Percentiles rank a stretch among this genome's conserved stretches.
These are phyloP conservation scores for Antheraea pernyi DNA, from an alignment of 1,140 invertebrate genomes.

Conservation along the genomic window DNA sequence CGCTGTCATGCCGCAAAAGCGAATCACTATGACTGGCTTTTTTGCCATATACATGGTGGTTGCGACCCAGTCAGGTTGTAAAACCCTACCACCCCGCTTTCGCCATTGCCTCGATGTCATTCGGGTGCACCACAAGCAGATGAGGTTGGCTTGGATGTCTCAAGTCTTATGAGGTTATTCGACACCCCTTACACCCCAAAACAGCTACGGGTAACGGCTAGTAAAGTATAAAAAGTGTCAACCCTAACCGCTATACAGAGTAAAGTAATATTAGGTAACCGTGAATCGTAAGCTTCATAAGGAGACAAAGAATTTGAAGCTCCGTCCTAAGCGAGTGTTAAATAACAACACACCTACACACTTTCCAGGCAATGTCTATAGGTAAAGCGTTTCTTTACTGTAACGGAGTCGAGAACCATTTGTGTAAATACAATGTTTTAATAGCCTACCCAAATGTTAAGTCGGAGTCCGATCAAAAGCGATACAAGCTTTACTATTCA, in stretches of 20 bases:
- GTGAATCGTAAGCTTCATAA: slow-evolving; percentile 1
- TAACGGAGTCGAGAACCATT: slow-evolving; percentile 30
- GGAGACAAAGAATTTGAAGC: slow-evolving; percentile 9
- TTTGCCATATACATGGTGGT: too few species aligned
- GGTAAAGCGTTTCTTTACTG: slow-evolving; percentile 14
- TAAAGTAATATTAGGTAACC: neutral
- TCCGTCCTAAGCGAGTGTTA: slow-evolving; percentile 8
- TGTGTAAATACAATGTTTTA: slow-evolving; percentile 50
- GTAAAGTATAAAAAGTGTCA: too few species aligned
- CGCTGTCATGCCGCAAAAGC: too few species aligned
- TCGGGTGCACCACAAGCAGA: too few species aligned
- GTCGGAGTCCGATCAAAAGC: neutral
- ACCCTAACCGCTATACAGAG: neutral
- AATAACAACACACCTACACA: slow-evolving; percentile 12
- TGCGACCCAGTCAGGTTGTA: too few species aligned
- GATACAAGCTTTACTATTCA: neutral
- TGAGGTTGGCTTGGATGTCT: too few species aligned
- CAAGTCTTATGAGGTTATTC: too few species aligned
- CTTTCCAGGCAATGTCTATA: slow-evolving; percentile 1
- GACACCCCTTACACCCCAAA: too few species aligned
- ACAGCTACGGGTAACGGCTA: too few species aligned
- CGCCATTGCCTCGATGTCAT: too few species aligned
- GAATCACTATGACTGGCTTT: too few species aligned
- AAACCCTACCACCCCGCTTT: too few species aligned
- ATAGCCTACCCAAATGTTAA: slow-evolving; percentile 42